Conservation (phyloP, 2,888 invertebrate genomes). For the Napeogenes inachia region DNA sequence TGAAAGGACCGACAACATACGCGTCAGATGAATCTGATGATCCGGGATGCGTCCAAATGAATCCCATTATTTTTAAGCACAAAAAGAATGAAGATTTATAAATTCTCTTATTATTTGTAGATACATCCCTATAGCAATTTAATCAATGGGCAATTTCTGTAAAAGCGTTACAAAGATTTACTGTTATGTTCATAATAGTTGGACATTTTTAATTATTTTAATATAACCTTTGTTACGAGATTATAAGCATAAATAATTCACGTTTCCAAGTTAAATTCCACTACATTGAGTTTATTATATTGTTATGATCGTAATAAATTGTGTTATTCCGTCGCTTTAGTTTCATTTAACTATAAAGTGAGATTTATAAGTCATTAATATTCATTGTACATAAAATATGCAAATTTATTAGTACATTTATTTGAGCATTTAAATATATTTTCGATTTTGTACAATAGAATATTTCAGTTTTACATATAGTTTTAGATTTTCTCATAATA, state of each 20-base stretch:
- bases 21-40: too few relatives aligned
- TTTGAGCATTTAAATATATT: too few relatives aligned
- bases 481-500: background rate
- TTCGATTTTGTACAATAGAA: too few relatives aligned
- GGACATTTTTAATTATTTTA: background rate
- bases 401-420: too few relatives aligned
- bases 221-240: background rate
- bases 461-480: too few relatives aligned
- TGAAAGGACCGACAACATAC: too few relatives aligned
- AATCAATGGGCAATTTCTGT: background rate
- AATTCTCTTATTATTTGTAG: constrained; percentile 13
- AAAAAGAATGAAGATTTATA: constrained; percentile 20
- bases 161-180: background rate
- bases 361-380: too few relatives aligned
- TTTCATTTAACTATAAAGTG: too few relatives aligned
- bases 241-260: background rate
- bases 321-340: too few relatives aligned
- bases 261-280: background rate
- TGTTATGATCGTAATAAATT: too few relatives aligned
- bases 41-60: background rate
- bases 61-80: constrained; percentile 16
- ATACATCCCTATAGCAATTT: background rate
- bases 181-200: background rate
- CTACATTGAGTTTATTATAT: background rate
- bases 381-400: too few relatives aligned